Percentiles rank a stretch among this genome's conserved stretches.
These are phyloP conservation scores for Apamea epomidion DNA, from an alignment of 2,888 invertebrate species.

Conservation along the genomic window DNA sequence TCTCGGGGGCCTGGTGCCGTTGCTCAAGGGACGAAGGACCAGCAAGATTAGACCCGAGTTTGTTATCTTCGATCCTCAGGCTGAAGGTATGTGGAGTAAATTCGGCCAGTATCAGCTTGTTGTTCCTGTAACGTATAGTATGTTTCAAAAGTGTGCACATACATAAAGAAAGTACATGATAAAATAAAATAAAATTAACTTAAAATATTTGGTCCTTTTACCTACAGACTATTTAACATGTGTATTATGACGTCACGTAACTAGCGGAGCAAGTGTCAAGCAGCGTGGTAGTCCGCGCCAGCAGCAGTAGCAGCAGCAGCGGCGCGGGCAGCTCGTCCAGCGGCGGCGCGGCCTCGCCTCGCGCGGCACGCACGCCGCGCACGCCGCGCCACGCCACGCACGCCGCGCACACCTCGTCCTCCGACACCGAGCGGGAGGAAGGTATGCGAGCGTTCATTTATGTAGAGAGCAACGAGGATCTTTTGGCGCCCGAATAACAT, in stretches of 20 bases:
- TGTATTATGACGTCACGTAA: neutral
- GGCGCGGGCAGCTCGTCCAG: constrained; percentile 76
- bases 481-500: neutral
- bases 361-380: constrained; percentile 73
- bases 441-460: constrained; percentile 70
- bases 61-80: constrained; percentile 98
- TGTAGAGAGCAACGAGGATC: neutral
- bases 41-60: constrained; percentile 99
- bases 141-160: neutral
- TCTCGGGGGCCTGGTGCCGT: constrained; percentile 98
- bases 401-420: constrained; percentile 87
- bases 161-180: neutral
- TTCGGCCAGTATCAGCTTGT: neutral
- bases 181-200: too few species aligned
- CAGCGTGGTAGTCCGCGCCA: constrained; percentile 65
- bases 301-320: constrained; percentile 82
- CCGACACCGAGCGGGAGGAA: constrained; percentile 91
- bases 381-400: constrained; percentile 48
- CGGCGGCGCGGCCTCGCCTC: constrained; percentile 74
- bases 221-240: neutral
- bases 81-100: constrained; percentile 90
- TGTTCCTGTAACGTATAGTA: neutral
- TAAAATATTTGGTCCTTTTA: neutral
- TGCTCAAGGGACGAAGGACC: constrained; percentile 98
- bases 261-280: constrained; percentile 63